Evolutionary conservation across 2,888 invertebrate species (phyloP).

Genomic region (Tupiocoris notatus): DNA sequence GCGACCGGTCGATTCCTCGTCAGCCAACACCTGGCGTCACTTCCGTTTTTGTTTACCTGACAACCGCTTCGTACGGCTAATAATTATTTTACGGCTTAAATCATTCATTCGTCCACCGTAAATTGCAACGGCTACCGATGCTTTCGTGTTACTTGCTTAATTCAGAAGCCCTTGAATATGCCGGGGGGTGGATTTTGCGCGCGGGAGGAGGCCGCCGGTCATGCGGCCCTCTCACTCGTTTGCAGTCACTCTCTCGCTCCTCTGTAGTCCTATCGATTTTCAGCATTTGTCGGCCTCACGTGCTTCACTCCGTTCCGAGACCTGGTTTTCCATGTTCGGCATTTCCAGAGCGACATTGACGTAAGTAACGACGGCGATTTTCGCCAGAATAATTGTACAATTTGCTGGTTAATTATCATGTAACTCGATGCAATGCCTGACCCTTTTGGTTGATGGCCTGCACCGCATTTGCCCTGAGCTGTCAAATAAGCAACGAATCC

Average conservation of each 20-base stretch:
- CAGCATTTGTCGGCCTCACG: background rate
- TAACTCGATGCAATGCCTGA: too few relatives aligned
- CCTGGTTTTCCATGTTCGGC: background rate
- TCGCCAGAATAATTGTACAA: too few relatives aligned
- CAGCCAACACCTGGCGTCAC: background rate
- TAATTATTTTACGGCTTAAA: background rate
- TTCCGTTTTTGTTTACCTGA: background rate
- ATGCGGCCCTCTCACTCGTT: background rate
- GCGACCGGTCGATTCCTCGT: background rate
- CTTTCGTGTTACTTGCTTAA: background rate
- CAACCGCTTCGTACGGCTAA: background rate
- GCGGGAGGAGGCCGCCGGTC: background rate
- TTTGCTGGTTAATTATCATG: too few relatives aligned
- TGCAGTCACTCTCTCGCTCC: background rate
- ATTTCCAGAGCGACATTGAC: background rate
- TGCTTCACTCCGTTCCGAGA: background rate
- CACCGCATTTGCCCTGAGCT: background rate
- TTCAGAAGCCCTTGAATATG: too few relatives aligned
- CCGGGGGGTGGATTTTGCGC: background rate
- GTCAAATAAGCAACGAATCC: background rate
- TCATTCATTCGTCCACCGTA: background rate
- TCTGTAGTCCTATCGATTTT: background rate
- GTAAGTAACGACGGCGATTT: too few relatives aligned
- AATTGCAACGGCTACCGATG: background rate
- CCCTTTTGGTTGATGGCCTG: background rate